phyloP scores from a whole-genome alignment of 2,888 invertebrate genomes.

The Melieria crassipennis region DNA sequence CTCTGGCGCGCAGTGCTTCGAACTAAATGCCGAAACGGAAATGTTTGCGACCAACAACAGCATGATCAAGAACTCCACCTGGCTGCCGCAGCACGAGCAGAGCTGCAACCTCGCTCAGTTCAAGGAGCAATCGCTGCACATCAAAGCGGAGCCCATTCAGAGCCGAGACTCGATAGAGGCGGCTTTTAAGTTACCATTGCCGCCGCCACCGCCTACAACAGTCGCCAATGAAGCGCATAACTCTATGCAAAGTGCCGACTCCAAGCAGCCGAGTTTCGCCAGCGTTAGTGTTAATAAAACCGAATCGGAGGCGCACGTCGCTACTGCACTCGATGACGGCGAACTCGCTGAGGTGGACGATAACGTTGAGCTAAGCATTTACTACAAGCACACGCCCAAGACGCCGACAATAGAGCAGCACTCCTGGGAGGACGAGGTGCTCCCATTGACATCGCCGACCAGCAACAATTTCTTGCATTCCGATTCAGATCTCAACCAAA shows the following conservation, averaged over 20 bases:
- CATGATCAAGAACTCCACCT: slow-evolving; percentile 61
- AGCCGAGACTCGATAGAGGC: no score
- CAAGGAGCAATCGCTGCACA: slow-evolving; percentile 47
- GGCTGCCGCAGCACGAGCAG: slow-evolving; percentile 48
- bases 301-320: background rate
- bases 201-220: slow-evolving; percentile 10
- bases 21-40: slow-evolving; percentile 60
- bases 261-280: no score
- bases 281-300: background rate
- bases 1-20: slow-evolving; percentile 46
- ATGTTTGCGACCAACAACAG: slow-evolving; percentile 58
- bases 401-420: slow-evolving; percentile 49
- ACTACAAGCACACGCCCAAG: slow-evolving; percentile 56
- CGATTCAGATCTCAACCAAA: slow-evolving; percentile 49
- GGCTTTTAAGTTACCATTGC: slow-evolving; percentile 10
- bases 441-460: slow-evolving; percentile 18
- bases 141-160: slow-evolving; percentile 41
- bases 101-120: slow-evolving; percentile 17
- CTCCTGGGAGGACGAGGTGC: slow-evolving; percentile 48
- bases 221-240: background rate
- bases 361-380: slow-evolving; percentile 56
- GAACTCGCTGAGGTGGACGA: slow-evolving; percentile 24
- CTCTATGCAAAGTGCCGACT: no score
- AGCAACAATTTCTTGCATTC: slow-evolving; percentile 47
- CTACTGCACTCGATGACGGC: slow-evolving; percentile 3